Percentiles rank a stretch among this genome's conserved stretches.
phyloP scores from a whole-genome alignment of 2,888 invertebrate genomes.

The Idaea aversata region DNA sequence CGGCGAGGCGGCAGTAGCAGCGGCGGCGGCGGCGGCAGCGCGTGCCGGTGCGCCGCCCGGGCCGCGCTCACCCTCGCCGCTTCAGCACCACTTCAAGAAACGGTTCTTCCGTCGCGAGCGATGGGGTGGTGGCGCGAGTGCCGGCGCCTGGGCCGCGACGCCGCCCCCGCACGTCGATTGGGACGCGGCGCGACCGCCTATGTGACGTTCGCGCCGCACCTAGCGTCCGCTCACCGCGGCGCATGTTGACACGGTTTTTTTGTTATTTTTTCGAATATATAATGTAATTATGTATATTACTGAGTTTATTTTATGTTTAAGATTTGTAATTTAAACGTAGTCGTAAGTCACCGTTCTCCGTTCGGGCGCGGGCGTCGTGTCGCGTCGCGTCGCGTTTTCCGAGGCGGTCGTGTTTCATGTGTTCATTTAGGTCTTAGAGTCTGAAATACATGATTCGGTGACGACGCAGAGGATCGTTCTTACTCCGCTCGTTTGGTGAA shows the following conservation, averaged over 20 bases:
- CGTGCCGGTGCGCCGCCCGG: conserved; percentile 23
- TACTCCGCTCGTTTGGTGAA: conserved; percentile 64
- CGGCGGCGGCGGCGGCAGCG: conserved; percentile 49
- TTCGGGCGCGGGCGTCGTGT: conserved; percentile 48
- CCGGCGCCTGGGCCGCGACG: conserved; percentile 67
- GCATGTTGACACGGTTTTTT: conserved; percentile 52
- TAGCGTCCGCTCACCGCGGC: conserved; percentile 43
- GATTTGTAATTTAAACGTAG: conserved; percentile 74
- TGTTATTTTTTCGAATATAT: conserved; percentile 76
- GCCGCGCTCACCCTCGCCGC: conserved; percentile 57
- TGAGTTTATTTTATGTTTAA: conserved; percentile 77
- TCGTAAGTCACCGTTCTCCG: conserved; percentile 58
- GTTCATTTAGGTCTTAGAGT: conserved; percentile 78
- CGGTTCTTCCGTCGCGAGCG: conserved; percentile 89
- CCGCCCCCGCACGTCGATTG: conserved; percentile 72
- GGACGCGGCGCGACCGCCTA: conserved; percentile 66
- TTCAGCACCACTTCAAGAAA: conserved; percentile 87
- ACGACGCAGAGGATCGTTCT: conserved; percentile 58
- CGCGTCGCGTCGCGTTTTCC: conserved; percentile 23
- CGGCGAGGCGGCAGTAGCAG: conserved; percentile 75
- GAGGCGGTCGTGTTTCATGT: conserved; percentile 75
- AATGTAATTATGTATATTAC: conserved; percentile 80
- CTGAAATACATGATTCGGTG: conserved; percentile 67
- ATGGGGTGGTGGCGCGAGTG: conserved; percentile 83
- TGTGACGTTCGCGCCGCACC: conserved; percentile 60